Evolutionary conservation across 37 sponge, comb jelly and placozoan genomes (phyloP).

Genomic region (Diacarnus erythraeanus): DNA sequence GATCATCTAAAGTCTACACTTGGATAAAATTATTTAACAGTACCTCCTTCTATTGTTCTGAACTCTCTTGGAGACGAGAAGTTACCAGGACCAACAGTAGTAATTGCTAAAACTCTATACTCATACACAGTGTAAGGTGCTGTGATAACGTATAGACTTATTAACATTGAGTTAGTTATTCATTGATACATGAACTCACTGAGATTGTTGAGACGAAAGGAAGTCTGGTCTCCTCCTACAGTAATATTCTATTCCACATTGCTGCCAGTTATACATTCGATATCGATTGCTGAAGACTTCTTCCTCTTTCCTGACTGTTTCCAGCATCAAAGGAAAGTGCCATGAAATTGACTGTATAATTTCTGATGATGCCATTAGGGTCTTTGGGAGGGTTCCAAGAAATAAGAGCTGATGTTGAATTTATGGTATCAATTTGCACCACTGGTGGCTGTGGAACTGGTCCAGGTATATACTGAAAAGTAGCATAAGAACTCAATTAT

Average conservation of each 20-base stretch:
- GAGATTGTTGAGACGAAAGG: neutral
- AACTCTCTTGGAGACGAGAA: constrained; percentile 23
- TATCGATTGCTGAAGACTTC: neutral
- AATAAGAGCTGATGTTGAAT: constrained; percentile 5
- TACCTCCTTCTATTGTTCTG: neutral
- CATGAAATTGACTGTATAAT: constrained; percentile 17
- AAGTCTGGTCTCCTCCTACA: constrained; percentile 6
- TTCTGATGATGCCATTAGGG: constrained; percentile 24
- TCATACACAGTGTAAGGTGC: constrained; percentile 41
- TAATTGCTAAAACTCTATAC: constrained; percentile 18
- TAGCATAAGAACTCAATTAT: too few relatives aligned
- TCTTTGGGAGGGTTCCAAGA: constrained; percentile 15
- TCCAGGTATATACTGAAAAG: constrained; percentile 9
- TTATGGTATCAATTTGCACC: neutral
- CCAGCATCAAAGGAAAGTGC: constrained; percentile 1
- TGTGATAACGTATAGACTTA: neutral
- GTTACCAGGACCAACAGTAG: constrained; percentile 17
- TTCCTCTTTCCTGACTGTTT: neutral
- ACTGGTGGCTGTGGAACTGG: neutral
- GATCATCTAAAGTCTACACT: too few relatives aligned
- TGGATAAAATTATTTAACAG: neutral
- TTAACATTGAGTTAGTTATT: neutral
- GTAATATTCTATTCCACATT: constrained; percentile 4
- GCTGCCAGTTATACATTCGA: constrained; percentile 29
- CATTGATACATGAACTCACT: constrained; percentile 12